A percentile compares a stretch with the other conserved stretches of the same genome.
phyloP scores from a whole-genome alignment of 2,797 vertebrate species.

The Eidolon dupreanum region DNA sequence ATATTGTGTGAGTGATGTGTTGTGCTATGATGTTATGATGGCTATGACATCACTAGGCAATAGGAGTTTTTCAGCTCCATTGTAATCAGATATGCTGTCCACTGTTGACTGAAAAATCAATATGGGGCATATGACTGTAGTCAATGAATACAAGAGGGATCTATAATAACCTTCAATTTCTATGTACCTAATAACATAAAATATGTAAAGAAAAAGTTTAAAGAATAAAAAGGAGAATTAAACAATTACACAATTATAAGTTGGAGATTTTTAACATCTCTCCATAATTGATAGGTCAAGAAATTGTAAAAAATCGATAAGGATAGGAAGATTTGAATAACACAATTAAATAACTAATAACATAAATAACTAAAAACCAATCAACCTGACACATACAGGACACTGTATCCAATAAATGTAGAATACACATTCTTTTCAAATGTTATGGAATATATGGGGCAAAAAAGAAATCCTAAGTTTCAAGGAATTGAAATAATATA shows the following conservation, averaged over 20 bases:
- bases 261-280: not conserved
- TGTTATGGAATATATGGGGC: not conserved
- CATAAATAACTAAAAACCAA: not conserved
- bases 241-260: not conserved
- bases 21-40: not conserved
- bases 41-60: not conserved
- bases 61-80: not conserved
- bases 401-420: not conserved
- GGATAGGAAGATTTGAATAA: not conserved
- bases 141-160: constrained; percentile 5
- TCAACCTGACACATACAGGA: not conserved
- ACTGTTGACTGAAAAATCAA: not conserved
- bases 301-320: not conserved
- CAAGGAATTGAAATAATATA: not conserved
- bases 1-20: not conserved
- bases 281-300: not conserved
- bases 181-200: constrained; percentile 23
- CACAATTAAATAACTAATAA: not conserved
- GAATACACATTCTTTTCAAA: not conserved
- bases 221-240: not conserved
- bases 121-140: not conserved
- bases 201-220: not conserved
- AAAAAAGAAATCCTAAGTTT: not conserved
- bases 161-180: not conserved
- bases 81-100: not conserved